Percentiles rank a stretch among this genome's conserved stretches.
These are phyloP conservation scores for Mystacornis crossleyi DNA, from an alignment of 2,113 vertebrate species.

Conservation along the genomic window DNA sequence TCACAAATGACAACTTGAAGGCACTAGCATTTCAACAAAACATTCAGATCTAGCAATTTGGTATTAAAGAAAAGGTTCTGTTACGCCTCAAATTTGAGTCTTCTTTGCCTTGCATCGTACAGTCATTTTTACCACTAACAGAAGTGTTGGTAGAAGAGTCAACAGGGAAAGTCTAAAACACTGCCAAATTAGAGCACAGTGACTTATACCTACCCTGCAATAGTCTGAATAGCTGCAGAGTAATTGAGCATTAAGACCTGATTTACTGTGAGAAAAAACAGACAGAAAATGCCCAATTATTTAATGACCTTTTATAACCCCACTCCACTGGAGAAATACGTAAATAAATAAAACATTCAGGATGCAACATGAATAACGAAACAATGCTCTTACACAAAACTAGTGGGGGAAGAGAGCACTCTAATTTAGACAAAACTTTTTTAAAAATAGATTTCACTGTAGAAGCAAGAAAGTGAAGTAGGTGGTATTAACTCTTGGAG, in stretches of 20 bases:
- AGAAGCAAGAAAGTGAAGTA: background rate
- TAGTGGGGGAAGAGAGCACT: background rate
- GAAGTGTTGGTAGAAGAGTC: background rate
- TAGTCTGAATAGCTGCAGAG: background rate
- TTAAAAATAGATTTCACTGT: background rate
- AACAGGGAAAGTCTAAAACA: background rate
- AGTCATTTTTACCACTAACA: background rate
- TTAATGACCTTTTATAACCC: conserved; percentile 26
- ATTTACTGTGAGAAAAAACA: conserved; percentile 24
- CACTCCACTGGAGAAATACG: background rate
- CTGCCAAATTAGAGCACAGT: background rate
- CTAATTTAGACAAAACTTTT: background rate
- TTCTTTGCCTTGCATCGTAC: background rate
- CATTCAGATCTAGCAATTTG: background rate
- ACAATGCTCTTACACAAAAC: background rate
- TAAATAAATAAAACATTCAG: conserved; percentile 37
- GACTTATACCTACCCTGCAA: background rate
- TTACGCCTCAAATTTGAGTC: background rate
- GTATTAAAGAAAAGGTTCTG: background rate
- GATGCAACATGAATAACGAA: conserved; percentile 2
- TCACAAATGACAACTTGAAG: rapidly evolving
- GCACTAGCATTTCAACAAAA: background rate
- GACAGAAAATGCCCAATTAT: conserved; percentile 47
- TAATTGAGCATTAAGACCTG: conserved; percentile 35
- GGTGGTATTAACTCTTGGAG: background rate